Base-by-base conservation (phyloP, 64 coral and sea anemone genomes). In the Stylophora pistillata region DNA sequence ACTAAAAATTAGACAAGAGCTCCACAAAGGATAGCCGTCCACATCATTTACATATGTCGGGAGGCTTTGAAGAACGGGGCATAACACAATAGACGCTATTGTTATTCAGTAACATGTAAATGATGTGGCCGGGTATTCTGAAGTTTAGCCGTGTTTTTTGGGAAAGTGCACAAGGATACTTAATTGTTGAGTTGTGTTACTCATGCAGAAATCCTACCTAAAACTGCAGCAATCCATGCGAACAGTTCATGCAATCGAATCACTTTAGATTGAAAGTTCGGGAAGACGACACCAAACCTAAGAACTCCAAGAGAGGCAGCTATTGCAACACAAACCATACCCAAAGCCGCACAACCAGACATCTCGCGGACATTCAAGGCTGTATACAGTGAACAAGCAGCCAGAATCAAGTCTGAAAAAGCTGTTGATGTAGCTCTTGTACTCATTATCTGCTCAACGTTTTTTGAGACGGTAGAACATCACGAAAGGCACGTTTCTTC, bases 231-330 rank as follows among this genome's bases (percentile, higher is more conserved):
- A 58, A 98, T 72, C 92, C 92, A 94, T 14, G 92, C 85, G 31
- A 92, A 81, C 15, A 89, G 30, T 28, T 28, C 55, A 26, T 98
- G 95, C 33, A 94, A 29, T 81, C 83, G 87, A 72, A 86, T 74
- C 25, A 98, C 86, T 52, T 81, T 71, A 15, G 74, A 74, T 23
- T 89, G 86, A 81, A 74, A 62, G 25, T 21, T 78, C 25, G 89
- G 89, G 15, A 94, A 37, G 28, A 87, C 66, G n/a, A 71, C 74
- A 25, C 93, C 89, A 87, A 98, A 98, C 72, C 76, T 89, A 0
- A 92, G 13, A 12, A 92, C 93, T 9, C 95, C 95, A 52, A 98
- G 56, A 17, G 86, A 89, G 59, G 95, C 95, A 23, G 95, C 95
- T 47, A 94, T 52, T 1, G 89, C 89, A 6, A 98, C 69, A 21